A percentile compares a stretch with the other conserved stretches of the same genome.
These are phyloP conservation scores for Ophion ellenae DNA, from an alignment of 2,888 invertebrate species.

Conservation along the genomic window DNA sequence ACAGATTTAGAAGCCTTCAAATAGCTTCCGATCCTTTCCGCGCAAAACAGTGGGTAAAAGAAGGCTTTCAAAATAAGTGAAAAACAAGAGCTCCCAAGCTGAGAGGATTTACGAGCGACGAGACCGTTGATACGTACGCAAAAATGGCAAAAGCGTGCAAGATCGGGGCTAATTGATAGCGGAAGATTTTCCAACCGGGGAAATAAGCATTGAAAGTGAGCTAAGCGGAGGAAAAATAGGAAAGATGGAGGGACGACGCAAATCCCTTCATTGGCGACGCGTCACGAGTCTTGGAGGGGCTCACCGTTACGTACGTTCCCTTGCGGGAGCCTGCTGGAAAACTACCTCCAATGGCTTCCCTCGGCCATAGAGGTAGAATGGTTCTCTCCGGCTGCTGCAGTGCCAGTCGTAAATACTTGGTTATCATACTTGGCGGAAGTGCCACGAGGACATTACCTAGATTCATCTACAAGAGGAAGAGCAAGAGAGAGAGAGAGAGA, in stretches of 20 bases:
- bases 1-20: too few species aligned
- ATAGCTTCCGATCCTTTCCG: background rate
- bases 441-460: constrained; percentile 76
- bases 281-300: constrained; percentile 5
- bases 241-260: constrained; percentile 20
- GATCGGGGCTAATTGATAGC: constrained; percentile 14
- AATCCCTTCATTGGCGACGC: background rate
- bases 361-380: constrained; percentile 16
- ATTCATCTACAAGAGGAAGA: constrained; percentile 69
- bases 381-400: constrained; percentile 43
- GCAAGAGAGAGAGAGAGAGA: constrained; percentile 24
- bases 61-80: background rate
- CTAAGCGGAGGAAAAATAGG: constrained; percentile 17
- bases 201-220: constrained; percentile 24
- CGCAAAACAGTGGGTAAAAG: background rate
- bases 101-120: background rate
- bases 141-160: constrained; percentile 30
- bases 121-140: constrained; percentile 11
- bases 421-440: constrained; percentile 81
- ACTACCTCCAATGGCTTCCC: constrained; percentile 59
- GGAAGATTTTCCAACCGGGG: background rate
- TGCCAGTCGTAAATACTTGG: constrained; percentile 81
- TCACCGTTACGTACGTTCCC: constrained; percentile 12
- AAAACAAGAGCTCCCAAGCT: background rate
- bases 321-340: constrained; percentile 30